These are phyloP conservation scores for Beris chalybata DNA, from an alignment of 2,888 invertebrate species.

Conservation along the genomic window DNA sequence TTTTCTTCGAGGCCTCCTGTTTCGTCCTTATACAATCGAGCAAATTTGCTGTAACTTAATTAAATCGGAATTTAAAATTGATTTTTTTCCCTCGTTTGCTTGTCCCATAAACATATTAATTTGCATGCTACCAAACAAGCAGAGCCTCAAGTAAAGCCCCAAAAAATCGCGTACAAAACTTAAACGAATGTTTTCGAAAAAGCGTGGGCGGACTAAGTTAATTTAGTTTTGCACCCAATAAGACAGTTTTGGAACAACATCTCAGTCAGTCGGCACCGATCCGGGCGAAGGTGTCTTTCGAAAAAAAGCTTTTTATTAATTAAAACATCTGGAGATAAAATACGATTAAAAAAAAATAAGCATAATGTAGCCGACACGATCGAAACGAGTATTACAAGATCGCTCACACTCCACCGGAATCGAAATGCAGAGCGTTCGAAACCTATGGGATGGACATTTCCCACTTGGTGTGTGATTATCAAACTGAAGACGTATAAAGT, in stretches of 20 bases:
- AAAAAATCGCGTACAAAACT: conserved; percentile 7
- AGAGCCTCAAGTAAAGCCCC: not conserved
- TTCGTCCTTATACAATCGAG: not conserved
- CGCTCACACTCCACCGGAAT: not conserved
- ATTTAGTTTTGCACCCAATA: conserved; percentile 33
- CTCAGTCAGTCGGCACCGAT: not conserved
- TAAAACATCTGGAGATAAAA: not conserved
- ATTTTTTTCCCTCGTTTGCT: not conserved
- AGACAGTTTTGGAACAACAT: conserved; percentile 26
- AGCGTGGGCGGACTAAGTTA: conserved; percentile 31
- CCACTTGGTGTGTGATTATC: too few relatives aligned
- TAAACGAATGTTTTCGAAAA: conserved; percentile 21
- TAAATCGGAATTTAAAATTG: not conserved
- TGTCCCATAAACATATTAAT: conserved; percentile 6
- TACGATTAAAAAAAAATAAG: not conserved
- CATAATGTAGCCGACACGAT: not conserved
- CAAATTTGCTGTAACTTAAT: conserved; percentile 11
- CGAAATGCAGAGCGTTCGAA: too few relatives aligned
- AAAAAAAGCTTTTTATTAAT: not conserved
- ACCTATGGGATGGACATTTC: too few relatives aligned
- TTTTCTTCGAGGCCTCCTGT: too few relatives aligned
- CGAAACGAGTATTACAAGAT: conserved; percentile 15
- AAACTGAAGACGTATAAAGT: too few relatives aligned
- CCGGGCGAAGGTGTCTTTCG: conserved; percentile 4
- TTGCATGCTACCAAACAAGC: not conserved